Evolutionary conservation across 1,140 invertebrate genomes (phyloP).

Genomic region (Ptiloglossa arizonensis): DNA sequence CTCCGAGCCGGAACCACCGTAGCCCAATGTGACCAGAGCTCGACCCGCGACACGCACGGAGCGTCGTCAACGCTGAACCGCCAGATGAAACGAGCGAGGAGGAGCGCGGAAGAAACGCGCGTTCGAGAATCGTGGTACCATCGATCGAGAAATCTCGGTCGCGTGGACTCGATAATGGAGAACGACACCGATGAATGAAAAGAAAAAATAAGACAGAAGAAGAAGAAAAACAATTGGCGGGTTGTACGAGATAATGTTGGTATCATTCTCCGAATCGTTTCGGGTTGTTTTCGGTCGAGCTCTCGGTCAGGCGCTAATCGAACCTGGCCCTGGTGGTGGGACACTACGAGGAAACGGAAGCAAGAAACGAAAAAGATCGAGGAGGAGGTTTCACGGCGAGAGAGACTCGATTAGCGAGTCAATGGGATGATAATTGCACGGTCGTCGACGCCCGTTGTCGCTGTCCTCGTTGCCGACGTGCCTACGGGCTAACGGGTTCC

Average conservation of each 20-base stretch:
- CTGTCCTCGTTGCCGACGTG: conserved; percentile 1
- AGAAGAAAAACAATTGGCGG: background rate
- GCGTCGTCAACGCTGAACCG: conserved; percentile 26
- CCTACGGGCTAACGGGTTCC: background rate
- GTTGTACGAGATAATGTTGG: too few relatives aligned
- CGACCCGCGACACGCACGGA: conserved; percentile 30
- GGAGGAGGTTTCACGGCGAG: background rate
- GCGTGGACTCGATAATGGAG: too few relatives aligned
- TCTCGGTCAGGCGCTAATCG: conserved; percentile 54
- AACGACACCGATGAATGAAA: too few relatives aligned
- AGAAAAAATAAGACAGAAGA: too few relatives aligned
- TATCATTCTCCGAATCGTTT: conserved; percentile 13
- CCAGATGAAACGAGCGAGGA: background rate
- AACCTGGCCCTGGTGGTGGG: conserved; percentile 67
- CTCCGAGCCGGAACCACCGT: conserved; percentile 79
- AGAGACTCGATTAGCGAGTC: conserved; percentile 29
- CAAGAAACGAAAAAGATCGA: background rate
- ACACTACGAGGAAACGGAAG: conserved; percentile 25
- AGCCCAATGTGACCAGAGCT: conserved; percentile 61
- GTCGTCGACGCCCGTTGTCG: background rate
- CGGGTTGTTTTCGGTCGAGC: conserved; percentile 50
- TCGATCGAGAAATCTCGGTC: too few relatives aligned
- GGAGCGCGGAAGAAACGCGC: background rate
- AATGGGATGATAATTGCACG: conserved; percentile 18
- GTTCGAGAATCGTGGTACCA: too few relatives aligned